Evolutionary conservation across 2,113 vertebrate species (phyloP).

Genomic region (Elaphurus davidianus): DNA sequence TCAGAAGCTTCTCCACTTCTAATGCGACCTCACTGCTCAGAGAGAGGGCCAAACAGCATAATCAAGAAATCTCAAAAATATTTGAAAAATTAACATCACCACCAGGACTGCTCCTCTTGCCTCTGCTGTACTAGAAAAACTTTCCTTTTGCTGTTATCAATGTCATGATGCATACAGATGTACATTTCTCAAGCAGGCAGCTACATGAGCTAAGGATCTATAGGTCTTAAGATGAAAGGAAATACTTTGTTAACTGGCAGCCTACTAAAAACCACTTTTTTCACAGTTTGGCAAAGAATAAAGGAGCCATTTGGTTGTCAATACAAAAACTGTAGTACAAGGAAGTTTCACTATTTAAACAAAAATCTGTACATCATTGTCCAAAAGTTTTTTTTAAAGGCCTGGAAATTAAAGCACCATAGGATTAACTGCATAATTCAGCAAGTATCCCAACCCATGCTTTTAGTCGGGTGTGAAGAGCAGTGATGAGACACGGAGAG

Average conservation of each 20-base stretch:
- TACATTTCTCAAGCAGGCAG: neutral
- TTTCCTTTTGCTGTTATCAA: neutral
- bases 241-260: neutral
- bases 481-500: neutral
- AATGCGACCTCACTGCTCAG: neutral
- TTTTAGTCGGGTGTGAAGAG: neutral
- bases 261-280: conserved; percentile 6
- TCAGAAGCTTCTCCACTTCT: conserved; percentile 1
- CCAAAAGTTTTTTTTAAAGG: conserved; percentile 12
- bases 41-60: neutral
- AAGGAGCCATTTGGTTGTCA: neutral
- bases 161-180: neutral
- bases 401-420: conserved; percentile 47
- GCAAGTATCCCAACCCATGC: neutral
- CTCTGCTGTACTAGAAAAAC: neutral
- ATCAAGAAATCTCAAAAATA: neutral
- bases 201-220: neutral
- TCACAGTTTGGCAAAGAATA: conserved; percentile 29
- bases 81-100: neutral
- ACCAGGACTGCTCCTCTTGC: neutral
- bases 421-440: conserved; percentile 1
- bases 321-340: conserved; percentile 12
- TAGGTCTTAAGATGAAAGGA: neutral
- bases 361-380: neutral
- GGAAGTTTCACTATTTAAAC: neutral